A percentile compares a stretch with the other conserved stretches of the same genome.
phyloP scores from a whole-genome alignment of 2,797 vertebrate species.

The Sebastes diaconus region DNA sequence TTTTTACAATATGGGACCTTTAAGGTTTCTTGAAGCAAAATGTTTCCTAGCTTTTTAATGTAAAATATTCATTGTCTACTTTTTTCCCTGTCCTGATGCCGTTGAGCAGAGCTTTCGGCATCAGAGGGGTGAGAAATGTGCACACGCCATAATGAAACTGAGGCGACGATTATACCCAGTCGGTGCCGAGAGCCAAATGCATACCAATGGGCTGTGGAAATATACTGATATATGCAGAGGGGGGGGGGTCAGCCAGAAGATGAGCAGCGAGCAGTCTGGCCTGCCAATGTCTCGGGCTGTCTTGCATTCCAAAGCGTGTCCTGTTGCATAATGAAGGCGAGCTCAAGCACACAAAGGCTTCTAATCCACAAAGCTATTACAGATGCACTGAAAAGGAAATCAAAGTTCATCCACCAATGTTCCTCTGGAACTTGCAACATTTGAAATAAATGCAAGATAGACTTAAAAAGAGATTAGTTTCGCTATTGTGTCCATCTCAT shows the following conservation, averaged over 20 bases:
- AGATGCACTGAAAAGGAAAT: conserved; percentile 1
- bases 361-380: conserved; percentile 14
- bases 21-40: neutral
- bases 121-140: conserved; percentile 4
- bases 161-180: conserved; percentile 37
- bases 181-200: conserved; percentile 26
- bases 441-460: neutral
- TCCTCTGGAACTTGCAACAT: neutral
- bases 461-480: neutral
- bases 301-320: conserved; percentile 12
- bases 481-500: neutral
- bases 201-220: conserved; percentile 46
- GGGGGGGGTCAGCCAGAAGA: conserved; percentile 41
- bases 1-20: no score
- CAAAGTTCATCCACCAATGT: neutral
- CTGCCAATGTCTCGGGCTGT: conserved; percentile 14
- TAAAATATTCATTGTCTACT: neutral
- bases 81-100: neutral
- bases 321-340: conserved; percentile 30
- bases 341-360: neutral
- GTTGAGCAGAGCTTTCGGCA: conserved; percentile 15
- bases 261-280: conserved; percentile 15
- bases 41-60: neutral
- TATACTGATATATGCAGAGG: conserved; percentile 34
- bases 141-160: conserved; percentile 32